Conservation (phyloP, 2,113 vertebrate species). For the Alectura lathami region DNA sequence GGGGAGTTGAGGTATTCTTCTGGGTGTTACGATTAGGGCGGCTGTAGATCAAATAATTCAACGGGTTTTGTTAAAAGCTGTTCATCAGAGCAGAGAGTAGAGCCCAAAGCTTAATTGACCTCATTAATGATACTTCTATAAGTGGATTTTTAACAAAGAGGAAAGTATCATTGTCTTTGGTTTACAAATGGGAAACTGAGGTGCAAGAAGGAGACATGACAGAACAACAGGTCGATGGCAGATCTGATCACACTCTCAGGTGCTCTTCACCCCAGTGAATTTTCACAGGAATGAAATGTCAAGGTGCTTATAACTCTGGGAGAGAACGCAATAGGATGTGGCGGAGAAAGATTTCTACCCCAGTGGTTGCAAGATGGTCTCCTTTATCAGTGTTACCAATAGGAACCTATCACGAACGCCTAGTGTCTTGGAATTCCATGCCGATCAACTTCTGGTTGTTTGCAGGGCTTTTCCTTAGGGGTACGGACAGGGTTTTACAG, state of each 20-base stretch:
- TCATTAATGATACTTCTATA: neutral
- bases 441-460: neutral
- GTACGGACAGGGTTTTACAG: neutral
- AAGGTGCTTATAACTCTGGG: neutral
- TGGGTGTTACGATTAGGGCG: neutral
- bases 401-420: neutral
- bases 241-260: neutral
- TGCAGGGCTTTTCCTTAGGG: neutral
- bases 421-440: neutral
- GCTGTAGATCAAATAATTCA: neutral
- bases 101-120: neutral
- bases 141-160: neutral
- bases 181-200: neutral
- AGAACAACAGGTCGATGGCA: neutral
- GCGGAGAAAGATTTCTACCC: neutral
- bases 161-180: neutral
- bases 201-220: neutral
- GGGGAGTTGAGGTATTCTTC: neutral
- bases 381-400: neutral
- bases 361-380: neutral
- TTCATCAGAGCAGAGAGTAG: neutral
- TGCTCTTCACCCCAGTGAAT: neutral
- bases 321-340: fast-evolving
- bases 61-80: neutral
- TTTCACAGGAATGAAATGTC: neutral